These are phyloP conservation scores for Hydrozoanthus gracilis DNA, from an alignment of 92 coral and sea anemone species.

Conservation along the genomic window DNA sequence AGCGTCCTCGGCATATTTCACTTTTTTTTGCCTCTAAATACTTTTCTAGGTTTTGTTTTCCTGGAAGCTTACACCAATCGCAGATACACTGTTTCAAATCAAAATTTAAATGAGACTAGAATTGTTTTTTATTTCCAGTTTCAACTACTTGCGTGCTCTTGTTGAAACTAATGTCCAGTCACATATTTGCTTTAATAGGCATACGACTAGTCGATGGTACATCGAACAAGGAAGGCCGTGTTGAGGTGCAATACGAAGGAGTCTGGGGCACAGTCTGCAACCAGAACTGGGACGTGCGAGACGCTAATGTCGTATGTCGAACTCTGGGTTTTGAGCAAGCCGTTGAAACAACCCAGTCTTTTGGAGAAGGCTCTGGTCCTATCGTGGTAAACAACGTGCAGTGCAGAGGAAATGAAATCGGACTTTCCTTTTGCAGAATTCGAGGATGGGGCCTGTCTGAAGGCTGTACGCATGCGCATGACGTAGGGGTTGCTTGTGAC, in stretches of 20 bases:
- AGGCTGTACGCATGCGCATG: slow-evolving; percentile 36
- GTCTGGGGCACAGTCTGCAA: slow-evolving; percentile 34
- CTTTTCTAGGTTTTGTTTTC: too few species aligned
- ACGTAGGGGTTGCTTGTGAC: slow-evolving; percentile 12
- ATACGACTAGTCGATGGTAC: background rate
- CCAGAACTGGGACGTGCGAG: slow-evolving; percentile 1
- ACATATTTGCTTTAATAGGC: background rate
- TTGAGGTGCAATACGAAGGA: background rate
- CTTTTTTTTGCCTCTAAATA: too few species aligned
- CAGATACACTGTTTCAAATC: too few species aligned
- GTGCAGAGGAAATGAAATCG: slow-evolving; percentile 15
- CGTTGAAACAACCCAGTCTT: background rate
- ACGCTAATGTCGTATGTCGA: slow-evolving; percentile 18
- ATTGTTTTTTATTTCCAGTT: too few species aligned
- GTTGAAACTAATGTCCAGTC: too few species aligned
- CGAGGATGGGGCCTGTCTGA: background rate
- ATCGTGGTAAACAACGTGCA: slow-evolving; percentile 14
- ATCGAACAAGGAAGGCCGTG: slow-evolving; percentile 25
- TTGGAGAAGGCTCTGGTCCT: slow-evolving; percentile 17
- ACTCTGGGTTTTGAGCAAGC: slow-evolving; percentile 13
- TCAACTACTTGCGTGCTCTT: too few species aligned
- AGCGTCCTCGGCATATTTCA: too few species aligned
- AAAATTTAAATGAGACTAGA: too few species aligned
- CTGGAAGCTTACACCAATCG: too few species aligned
- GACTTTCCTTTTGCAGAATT: slow-evolving; percentile 25